These are phyloP conservation scores for Megaceryle torquata DNA, from an alignment of 2,113 vertebrate species.

Conservation along the genomic window DNA sequence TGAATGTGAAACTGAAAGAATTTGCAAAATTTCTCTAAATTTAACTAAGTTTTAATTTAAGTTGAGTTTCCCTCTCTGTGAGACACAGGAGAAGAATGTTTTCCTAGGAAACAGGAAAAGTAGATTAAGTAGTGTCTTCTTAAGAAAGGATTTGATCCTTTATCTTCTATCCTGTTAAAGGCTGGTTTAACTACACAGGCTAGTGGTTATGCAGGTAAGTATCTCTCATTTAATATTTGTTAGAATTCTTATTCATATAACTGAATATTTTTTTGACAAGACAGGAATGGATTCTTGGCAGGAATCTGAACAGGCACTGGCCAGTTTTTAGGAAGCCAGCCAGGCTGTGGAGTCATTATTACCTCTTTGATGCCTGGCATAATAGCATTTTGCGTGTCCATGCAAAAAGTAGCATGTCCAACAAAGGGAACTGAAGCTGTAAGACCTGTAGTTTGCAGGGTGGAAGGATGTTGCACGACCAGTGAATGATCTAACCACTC, in stretches of 20 bases:
- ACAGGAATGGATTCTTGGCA: background rate
- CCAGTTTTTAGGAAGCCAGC: background rate
- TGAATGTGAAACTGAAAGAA: background rate
- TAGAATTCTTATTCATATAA: background rate
- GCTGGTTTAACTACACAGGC: background rate
- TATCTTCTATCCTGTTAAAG: background rate
- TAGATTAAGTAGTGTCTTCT: background rate
- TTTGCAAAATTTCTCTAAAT: background rate
- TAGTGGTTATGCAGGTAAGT: background rate
- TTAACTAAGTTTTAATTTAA: background rate
- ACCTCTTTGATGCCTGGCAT: background rate
- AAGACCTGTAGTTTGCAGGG: background rate
- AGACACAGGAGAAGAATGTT: background rate
- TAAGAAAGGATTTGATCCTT: background rate
- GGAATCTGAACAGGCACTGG: background rate
- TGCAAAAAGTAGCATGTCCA: background rate
- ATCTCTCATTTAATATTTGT: background rate
- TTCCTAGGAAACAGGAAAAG: background rate
- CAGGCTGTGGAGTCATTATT: background rate
- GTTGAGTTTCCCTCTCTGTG: background rate
- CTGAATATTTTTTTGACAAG: background rate
- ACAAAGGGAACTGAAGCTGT: background rate
- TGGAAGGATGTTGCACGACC: background rate
- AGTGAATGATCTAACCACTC: background rate
- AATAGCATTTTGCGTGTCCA: background rate